Base-by-base conservation (phyloP, 2,888 invertebrate species). In the Biston stratarius region DNA sequence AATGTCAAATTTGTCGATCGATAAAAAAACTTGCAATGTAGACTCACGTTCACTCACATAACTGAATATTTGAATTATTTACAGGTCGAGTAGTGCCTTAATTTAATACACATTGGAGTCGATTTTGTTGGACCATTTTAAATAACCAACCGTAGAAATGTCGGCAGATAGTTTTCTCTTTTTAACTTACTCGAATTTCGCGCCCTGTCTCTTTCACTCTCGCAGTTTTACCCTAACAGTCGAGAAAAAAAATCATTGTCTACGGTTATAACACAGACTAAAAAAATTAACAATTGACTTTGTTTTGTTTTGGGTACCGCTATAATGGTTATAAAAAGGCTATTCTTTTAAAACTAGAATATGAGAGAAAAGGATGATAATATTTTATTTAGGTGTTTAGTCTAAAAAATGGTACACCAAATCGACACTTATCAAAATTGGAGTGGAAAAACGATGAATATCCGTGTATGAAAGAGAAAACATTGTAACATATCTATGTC, bases 381-480 rank as follows among this genome's bases (percentile, higher is more conserved):
- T 6, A 24, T 2, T n/a, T 42, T n/a, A n/a, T 40, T 12, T 8
- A 33, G 11, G 11, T 8, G 8, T 1, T 40, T 9, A 36, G n/a
- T 55, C 33, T 24, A 55, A 24, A 55, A 33, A 55, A 55, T 42
- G 33, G 42, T 42, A 33, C 42, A 55, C 12, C 40, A 55, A 42
- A 55, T 44, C 42, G 12, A 55, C 55, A 33, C 38, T 55, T 58
- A 53, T 47, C 24, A 40, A 61, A 56, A 34, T 57, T 58, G 61
- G 14, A 33, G 62, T 58, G 60, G 34, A 56, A 55, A 58, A 38
- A 60, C 10, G 24, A 42, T 53, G 15, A 60, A 15, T 15, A 42
- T 55, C 55, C 33, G 55, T 55, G 55, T 55, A 53, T 11, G 14
- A 38, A 42, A 55, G 55, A 55, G 42, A 55, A 55, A 44, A 55